Evolutionary conservation across 2,888 invertebrate genomes (phyloP), one percentile per base, ranked within the genome.

Genomic region (Temnothorax unifasciatus): DNA sequence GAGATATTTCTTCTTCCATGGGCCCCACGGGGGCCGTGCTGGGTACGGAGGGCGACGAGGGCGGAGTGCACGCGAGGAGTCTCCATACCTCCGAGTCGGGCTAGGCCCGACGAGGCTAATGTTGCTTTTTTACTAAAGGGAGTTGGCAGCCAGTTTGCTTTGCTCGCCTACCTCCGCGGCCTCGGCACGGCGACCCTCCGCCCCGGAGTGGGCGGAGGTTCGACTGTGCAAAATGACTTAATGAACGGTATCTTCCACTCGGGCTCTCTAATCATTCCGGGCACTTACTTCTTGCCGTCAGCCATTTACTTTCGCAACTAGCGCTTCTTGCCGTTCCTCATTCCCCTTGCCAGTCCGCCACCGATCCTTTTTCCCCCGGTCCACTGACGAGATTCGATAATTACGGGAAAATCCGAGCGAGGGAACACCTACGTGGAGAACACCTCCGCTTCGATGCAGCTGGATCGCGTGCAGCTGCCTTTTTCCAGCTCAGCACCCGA

Each of bases 271-370:
- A 90, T 91, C 91, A 91, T 91, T 90, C 88, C 89, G 77, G 87
- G 87, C 90, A 91, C 90, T 91, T 91, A 89, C 89, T 88, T 91
- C 91, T 88, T 89, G 86, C 91, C 88, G 86, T 89, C 86, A 90
- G 89, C 89, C 91, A 91, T 91, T 91, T 91, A 91, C 90, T 91
- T 91, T 91, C 85, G 84, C 90, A 88, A 91, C 91, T 90, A 84
- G 86, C 84, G 87, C 88, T 89, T 86, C 89, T 90, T 87, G 79
- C 82, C 75, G 29, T 52, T 69, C 38, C 57, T 63, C 15, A 9
- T 34, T 25, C 63, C 66, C 68, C 66, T 29, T 41, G 13, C 29
- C 29, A 61, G 47, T 52, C 59, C 52, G 25, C 38, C 25, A 3
- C 18, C 57, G 34, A 50, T 54, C 47, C 34, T 71, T 52, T 15